phyloP scores from a whole-genome alignment of 2,113 vertebrate genomes.

The Pleuronectes platessa region DNA sequence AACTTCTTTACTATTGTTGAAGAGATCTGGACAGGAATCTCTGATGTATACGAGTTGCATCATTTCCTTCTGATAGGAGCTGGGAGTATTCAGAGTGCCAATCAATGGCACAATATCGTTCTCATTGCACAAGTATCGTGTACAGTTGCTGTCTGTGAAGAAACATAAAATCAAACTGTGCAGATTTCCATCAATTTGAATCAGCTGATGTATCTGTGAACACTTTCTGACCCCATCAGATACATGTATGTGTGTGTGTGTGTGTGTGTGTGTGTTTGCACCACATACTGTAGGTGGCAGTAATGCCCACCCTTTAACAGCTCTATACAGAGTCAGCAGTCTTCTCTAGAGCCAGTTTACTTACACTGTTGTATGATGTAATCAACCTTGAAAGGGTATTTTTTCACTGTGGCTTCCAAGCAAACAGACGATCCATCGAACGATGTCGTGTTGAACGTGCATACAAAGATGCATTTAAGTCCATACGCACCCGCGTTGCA shows the following conservation, averaged over 20 bases:
- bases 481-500: accelerated
- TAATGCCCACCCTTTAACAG: neutral
- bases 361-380: neutral
- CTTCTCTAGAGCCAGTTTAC: neutral
- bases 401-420: accelerated
- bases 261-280: neutral
- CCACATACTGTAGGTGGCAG: neutral
- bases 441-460: accelerated
- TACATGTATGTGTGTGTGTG: too few species aligned
- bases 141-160: slow-evolving; percentile 1
- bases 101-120: accelerated
- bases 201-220: neutral
- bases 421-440: neutral
- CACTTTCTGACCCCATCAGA: too few species aligned
- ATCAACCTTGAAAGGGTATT: accelerated
- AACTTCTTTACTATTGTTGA: accelerated
- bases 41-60: slow-evolving; percentile 3
- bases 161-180: neutral
- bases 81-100: accelerated
- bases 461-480: accelerated
- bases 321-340: neutral
- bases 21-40: neutral
- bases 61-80: accelerated
- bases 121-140: accelerated
- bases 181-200: neutral